Conservation (phyloP, 2,888 invertebrate species). For the Uloborus plumipes region DNA sequence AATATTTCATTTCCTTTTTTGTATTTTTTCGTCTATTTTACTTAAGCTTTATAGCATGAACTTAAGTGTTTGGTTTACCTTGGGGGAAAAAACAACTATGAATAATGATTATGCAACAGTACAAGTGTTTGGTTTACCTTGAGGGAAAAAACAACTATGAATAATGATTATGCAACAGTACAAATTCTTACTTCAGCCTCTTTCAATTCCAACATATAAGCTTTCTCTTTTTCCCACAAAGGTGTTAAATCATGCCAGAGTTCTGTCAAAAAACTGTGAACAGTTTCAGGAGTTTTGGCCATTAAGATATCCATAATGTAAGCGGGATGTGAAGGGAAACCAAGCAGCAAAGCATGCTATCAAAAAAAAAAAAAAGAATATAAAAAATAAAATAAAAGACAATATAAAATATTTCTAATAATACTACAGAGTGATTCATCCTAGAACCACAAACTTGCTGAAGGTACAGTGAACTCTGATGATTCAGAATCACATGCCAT, state of each 20-base stretch:
- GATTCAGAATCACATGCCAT: too few species aligned
- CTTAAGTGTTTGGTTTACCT: too few species aligned
- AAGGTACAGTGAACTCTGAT: too few species aligned
- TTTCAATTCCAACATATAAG: constrained; percentile 72
- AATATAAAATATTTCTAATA: not conserved
- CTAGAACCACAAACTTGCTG: too few species aligned
- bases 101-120: too few species aligned
- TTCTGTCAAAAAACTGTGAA: constrained; percentile 72
- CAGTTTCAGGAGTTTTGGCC: constrained; percentile 73
- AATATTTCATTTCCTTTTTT: too few species aligned
- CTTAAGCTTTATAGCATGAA: too few species aligned
- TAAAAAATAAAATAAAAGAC: not conserved
- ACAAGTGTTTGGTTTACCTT: too few species aligned
- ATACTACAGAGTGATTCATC: not conserved
- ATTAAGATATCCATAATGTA: constrained; percentile 73
- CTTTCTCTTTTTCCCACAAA: constrained; percentile 71
- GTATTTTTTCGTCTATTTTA: too few species aligned
- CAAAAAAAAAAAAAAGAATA: not conserved
- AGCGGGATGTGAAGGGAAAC: constrained; percentile 73
- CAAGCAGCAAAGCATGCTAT: constrained; percentile 72
- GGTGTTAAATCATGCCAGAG: constrained; percentile 72
- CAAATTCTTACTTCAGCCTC: constrained; percentile 71
- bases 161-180: too few species aligned
- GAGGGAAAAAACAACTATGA: too few species aligned
- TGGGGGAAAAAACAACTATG: too few species aligned